Base-by-base conservation (phyloP, 2,113 vertebrate genomes). In the Junco hyemalis region DNA sequence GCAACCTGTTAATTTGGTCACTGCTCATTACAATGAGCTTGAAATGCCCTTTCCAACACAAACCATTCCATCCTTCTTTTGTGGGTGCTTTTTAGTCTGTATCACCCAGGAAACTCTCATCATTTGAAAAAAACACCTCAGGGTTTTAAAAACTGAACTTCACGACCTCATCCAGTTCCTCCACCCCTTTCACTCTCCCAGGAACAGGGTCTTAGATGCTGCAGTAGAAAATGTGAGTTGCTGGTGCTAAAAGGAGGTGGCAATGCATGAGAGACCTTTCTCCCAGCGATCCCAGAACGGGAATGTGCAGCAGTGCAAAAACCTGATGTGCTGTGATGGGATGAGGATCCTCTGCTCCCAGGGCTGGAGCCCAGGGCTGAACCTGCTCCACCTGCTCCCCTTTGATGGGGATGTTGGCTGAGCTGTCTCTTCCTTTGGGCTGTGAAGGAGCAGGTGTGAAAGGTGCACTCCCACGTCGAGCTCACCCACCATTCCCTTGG, bases 241-340 rank as follows among this genome's bases (percentile, higher is more conserved):
- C 59, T 76, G 33, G 25, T 65, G 29, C 42, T 87, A 44, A 88
- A 90, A 91, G 66, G 63, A 95, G 84, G 66, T 88, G 81, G 45
- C 71, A 95, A 23, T 2, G 33, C 68, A 13, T 6, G 33, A 69
- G n/a, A 6, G 66, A 89, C 65, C 53, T 87, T 95, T 89, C 66
- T 70, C 74, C 71, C 0, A 2, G 74, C 15, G 0, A 5, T 65
- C 57, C 36, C 2, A 0, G 36, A 33, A 69, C 0, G 3, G 42
- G 20, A 66, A 57, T 28, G 85, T 57, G 92, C 88, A 93, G 48
- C 1, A 26, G 70, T 50, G 63, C 50, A 22, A 80, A 56, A 17
- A 3, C 23, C 2, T 82, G 40, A 80, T 38, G 42, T 69, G 54
- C 50, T 24, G 4, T 7, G 74, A 85, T 73, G 88, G 82, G 47